These are phyloP conservation scores for Boleophthalmus pectinirostris DNA, from an alignment of 2,113 vertebrate species.

Conservation along the genomic window DNA sequence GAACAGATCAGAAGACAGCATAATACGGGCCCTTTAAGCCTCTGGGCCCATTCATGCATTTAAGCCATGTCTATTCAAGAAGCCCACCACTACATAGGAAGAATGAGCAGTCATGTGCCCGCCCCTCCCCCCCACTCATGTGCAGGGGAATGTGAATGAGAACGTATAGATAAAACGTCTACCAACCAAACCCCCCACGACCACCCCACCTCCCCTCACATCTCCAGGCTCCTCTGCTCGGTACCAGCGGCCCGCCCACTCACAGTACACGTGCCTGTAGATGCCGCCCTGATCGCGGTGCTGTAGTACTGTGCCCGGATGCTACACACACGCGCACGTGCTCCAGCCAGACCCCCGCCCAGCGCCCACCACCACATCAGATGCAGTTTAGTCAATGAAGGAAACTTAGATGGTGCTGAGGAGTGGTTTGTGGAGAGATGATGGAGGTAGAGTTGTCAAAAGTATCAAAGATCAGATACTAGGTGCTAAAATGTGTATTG, in stretches of 20 bases:
- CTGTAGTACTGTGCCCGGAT: constrained; percentile 15
- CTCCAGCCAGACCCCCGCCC: background rate
- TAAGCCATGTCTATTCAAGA: constrained; percentile 12
- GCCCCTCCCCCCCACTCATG: constrained; percentile 47
- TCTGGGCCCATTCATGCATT: constrained; percentile 17
- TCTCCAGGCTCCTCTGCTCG: constrained; percentile 8
- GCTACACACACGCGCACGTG: constrained; percentile 26
- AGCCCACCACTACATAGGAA: constrained; percentile 30
- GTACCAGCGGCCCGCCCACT: constrained; percentile 41
- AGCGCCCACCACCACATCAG: background rate
- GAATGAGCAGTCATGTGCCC: constrained; percentile 48
- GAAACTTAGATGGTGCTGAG: background rate
- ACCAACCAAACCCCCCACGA: constrained; percentile 23
- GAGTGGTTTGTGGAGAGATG: too few species aligned
- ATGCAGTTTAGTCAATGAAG: constrained; percentile 54
- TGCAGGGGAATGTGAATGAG: constrained; percentile 69
- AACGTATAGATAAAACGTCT: constrained; percentile 41
- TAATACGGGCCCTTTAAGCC: background rate
- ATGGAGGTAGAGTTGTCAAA: too few species aligned
- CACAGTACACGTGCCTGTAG: constrained; percentile 38
- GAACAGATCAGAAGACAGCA: too few species aligned
- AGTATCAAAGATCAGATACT: too few species aligned
- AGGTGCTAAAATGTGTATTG: too few species aligned
- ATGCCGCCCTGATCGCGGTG: constrained; percentile 1
- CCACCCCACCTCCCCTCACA: constrained; percentile 22